A percentile compares a stretch with the other conserved stretches of the same genome.
These are phyloP conservation scores for Arvicanthis niloticus DNA, from an alignment of 2,113 vertebrate genomes.

Conservation along the genomic window DNA sequence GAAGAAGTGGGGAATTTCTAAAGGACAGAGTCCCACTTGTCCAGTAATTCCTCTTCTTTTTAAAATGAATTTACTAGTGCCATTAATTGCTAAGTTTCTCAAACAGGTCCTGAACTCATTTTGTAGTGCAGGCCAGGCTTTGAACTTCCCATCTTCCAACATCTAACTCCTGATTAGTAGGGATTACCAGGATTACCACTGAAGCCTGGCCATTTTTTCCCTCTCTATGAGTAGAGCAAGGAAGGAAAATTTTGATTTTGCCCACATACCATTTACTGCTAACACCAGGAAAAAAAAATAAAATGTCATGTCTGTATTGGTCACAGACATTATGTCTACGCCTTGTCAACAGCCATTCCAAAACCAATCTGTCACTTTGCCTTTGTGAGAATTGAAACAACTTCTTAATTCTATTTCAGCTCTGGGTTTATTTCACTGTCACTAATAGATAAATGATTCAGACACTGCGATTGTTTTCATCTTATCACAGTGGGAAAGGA, in stretches of 20 bases:
- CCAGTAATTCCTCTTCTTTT: not conserved
- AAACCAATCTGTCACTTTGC: conserved; percentile 59
- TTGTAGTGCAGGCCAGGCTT: not conserved
- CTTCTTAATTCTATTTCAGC: conserved; percentile 70
- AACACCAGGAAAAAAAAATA: conserved; percentile 25
- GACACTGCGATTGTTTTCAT: conserved; percentile 39
- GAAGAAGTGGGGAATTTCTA: not conserved
- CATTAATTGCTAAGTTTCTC: not conserved
- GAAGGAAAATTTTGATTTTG: not conserved
- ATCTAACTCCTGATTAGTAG: not conserved
- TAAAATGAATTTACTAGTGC: not conserved
- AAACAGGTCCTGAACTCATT: not conserved
- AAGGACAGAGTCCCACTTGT: not conserved
- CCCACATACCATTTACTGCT: not conserved
- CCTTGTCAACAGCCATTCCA: conserved; percentile 42
- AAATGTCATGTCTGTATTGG: not conserved
- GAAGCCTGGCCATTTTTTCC: not conserved
- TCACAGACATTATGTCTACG: not conserved
- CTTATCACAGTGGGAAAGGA: not conserved
- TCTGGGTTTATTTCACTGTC: conserved; percentile 49
- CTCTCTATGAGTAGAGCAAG: not conserved
- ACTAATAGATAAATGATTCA: conserved; percentile 65
- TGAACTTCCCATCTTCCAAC: not conserved
- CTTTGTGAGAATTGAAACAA: conserved; percentile 61
- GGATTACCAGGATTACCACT: not conserved